These are phyloP conservation scores for Macrosteles quadrilineatus DNA, from an alignment of 1,140 invertebrate species.

Conservation along the genomic window DNA sequence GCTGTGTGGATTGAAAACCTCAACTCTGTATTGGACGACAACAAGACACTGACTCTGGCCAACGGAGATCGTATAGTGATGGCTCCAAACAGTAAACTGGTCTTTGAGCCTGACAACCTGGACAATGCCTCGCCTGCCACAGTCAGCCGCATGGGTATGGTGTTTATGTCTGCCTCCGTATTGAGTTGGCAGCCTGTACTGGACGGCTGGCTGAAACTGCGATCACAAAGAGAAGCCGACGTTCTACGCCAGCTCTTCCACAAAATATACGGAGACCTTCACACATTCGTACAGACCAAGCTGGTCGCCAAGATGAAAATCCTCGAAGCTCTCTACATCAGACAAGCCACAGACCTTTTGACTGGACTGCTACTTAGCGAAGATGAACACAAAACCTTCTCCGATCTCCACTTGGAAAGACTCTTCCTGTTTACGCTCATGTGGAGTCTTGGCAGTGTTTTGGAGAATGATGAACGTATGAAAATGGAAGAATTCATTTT, in stretches of 20 bases:
- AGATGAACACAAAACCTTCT: conserved; percentile 40
- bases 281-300: conserved; percentile 70
- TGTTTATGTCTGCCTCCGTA: conserved; percentile 87
- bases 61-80: conserved; percentile 90
- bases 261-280: conserved; percentile 72
- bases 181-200: conserved; percentile 78
- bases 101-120: conserved; percentile 93
- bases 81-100: conserved; percentile 84
- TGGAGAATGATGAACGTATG: conserved; percentile 72
- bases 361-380: conserved; percentile 59
- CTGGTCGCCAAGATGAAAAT: conserved; percentile 79
- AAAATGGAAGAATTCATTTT: conserved; percentile 73
- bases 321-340: conserved; percentile 81
- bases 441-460: conserved; percentile 84
- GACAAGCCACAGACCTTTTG: conserved; percentile 67
- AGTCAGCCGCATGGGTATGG: conserved; percentile 90
- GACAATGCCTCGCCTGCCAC: conserved; percentile 94
- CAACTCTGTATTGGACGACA: conserved; percentile 92
- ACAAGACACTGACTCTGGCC: conserved; percentile 83
- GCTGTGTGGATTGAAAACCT: conserved; percentile 96
- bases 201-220: conserved; percentile 75
- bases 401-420: conserved; percentile 64
- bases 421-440: conserved; percentile 79
- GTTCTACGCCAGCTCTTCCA: conserved; percentile 71
- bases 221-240: conserved; percentile 61